Percentiles rank a stretch among this genome's conserved stretches.
Conservation (phyloP, 2,888 invertebrate species). For the Tetanocera ferruginea region DNA sequence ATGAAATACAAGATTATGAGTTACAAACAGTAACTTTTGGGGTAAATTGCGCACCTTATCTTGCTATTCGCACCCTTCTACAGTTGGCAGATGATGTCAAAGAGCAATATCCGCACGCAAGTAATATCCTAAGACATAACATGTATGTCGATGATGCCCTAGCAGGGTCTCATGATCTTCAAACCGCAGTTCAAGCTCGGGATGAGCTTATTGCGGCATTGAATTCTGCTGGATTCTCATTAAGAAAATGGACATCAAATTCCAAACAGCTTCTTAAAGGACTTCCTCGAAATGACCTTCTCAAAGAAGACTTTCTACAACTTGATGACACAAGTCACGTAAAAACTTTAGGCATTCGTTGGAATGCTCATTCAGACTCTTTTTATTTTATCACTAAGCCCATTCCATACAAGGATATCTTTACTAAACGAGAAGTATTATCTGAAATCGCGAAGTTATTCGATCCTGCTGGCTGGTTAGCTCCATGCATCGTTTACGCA, state of each 20-base stretch:
- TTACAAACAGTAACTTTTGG: slow-evolving; percentile 5
- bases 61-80: no score
- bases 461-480: no score
- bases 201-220: slow-evolving; percentile 5
- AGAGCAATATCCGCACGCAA: no score
- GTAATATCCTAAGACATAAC: neutral
- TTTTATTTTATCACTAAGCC: neutral
- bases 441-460: neutral
- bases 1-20: neutral
- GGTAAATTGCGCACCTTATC: neutral
- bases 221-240: no score
- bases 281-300: neutral
- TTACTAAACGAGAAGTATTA: slow-evolving; percentile 10
- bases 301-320: neutral
- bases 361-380: neutral
- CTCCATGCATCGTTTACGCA: no score
- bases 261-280: neutral
- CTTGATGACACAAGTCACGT: neutral
- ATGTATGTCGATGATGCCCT: slow-evolving; percentile 20
- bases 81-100: no score
- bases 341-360: slow-evolving; percentile 5
- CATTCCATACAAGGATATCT: neutral
- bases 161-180: neutral
- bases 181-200: neutral
- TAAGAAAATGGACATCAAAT: slow-evolving; percentile 14